Percentiles rank a stretch among this genome's conserved stretches.
phyloP scores from a whole-genome alignment of 2,888 invertebrate species.

The Lasioglossum figueresi region DNA sequence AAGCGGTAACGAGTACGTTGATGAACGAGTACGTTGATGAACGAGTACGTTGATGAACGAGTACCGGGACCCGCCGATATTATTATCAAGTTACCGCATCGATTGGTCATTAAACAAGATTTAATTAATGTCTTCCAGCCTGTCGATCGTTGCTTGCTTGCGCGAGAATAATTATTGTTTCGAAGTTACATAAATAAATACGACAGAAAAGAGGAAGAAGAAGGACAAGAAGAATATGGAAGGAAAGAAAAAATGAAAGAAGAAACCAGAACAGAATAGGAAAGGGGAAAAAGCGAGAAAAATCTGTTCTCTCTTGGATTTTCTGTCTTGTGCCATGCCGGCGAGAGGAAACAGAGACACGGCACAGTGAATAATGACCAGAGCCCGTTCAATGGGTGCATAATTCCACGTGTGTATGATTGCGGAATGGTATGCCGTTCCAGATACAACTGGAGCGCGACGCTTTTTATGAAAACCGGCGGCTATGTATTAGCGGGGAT shows the following conservation, averaged over 20 bases:
- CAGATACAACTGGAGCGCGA: conserved; percentile 24
- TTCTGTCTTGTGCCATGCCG: conserved; percentile 27
- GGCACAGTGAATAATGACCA: conserved; percentile 47
- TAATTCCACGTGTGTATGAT: conserved; percentile 58
- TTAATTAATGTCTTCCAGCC: conserved; percentile 38
- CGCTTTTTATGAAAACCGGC: conserved; percentile 47
- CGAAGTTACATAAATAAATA: not conserved
- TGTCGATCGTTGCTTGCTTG: not conserved
- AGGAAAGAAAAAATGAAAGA: not conserved
- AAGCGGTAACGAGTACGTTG: conserved; percentile 1
- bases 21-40: conserved; percentile 9
- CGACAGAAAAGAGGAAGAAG: no score
- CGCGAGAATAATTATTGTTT: conserved; percentile 6
- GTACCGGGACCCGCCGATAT: conserved; percentile 12
- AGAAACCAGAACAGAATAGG: not conserved
- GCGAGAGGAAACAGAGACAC: conserved; percentile 36
- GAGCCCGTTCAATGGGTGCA: conserved; percentile 54
- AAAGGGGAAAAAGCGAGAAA: not conserved
- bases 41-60: conserved; percentile 12
- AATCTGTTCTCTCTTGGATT: conserved; percentile 36
- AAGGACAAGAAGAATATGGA: not conserved
- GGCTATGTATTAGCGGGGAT: conserved; percentile 37
- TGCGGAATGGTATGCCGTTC: conserved; percentile 40
- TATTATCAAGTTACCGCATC: conserved; percentile 28
- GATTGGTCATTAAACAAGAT: conserved; percentile 36